phyloP scores from a whole-genome alignment of 2,113 vertebrate genomes.

The Aphyosemion australe region DNA sequence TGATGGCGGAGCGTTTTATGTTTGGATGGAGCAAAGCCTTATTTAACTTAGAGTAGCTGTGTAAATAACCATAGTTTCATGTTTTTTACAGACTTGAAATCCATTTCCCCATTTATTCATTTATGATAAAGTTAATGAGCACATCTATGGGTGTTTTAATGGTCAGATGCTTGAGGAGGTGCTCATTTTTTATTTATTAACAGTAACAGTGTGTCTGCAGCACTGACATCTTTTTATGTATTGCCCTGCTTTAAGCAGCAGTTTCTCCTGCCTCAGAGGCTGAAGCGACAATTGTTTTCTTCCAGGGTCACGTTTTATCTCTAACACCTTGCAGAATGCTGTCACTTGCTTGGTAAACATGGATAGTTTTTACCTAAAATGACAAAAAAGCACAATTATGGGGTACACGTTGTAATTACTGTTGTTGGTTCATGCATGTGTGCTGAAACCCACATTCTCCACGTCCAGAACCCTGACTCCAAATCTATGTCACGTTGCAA shows the following conservation, averaged over 20 bases:
- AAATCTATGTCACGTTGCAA: conserved; percentile 54
- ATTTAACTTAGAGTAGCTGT: background rate
- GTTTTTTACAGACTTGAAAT: background rate
- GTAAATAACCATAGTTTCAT: background rate
- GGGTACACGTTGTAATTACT: conserved; percentile 12
- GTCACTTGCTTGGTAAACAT: conserved; percentile 11
- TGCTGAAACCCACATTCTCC: conserved; percentile 24
- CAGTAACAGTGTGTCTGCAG: background rate
- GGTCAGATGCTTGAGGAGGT: background rate
- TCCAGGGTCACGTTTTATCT: conserved; percentile 24
- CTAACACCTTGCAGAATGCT: background rate
- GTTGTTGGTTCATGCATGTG: conserved; percentile 16
- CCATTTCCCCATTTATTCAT: conserved; percentile 1
- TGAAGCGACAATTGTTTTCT: conserved; percentile 9
- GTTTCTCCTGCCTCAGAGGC: conserved; percentile 13
- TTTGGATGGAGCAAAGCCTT: background rate
- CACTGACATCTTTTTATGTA: conserved; percentile 16
- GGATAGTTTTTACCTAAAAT: conserved; percentile 1
- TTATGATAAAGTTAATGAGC: conserved; percentile 6
- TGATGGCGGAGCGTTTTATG: background rate
- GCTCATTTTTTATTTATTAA: conserved; percentile 8
- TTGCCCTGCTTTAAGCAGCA: conserved; percentile 16
- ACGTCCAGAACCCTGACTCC: conserved; percentile 33
- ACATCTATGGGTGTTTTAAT: conserved; percentile 9
- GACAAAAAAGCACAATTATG: conserved; percentile 7